These are phyloP conservation scores for Lasioglossum malachurum DNA, from an alignment of 2,888 invertebrate genomes.

Conservation along the genomic window DNA sequence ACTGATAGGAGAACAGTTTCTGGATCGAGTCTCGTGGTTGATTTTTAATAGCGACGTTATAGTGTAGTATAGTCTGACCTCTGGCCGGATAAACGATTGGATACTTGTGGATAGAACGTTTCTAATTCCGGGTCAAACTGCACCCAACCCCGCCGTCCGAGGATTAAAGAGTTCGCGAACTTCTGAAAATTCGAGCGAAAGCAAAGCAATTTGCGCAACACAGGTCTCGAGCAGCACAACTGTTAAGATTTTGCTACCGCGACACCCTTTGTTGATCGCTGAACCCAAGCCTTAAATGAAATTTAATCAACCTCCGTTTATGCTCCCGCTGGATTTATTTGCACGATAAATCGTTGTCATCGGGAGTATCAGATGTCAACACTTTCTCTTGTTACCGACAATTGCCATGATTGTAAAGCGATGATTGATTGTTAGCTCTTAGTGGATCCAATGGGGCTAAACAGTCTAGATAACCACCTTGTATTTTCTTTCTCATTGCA, in stretches of 20 bases:
- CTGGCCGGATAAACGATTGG: too few species aligned
- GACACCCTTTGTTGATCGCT: neutral
- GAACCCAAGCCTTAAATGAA: neutral
- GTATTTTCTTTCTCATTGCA: neutral
- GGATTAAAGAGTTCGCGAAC: neutral
- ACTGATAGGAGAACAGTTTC: neutral
- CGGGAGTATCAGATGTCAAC: neutral
- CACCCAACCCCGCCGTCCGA: neutral
- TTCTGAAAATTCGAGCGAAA: neutral
- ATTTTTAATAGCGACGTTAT: neutral
- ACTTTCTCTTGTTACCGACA: neutral
- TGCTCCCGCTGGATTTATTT: neutral
- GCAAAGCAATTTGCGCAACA: neutral
- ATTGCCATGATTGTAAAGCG: neutral
- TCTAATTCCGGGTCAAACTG: too few species aligned
- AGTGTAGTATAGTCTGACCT: too few species aligned
- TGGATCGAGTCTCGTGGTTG: neutral
- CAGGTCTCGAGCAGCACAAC: neutral
- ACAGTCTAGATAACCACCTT: neutral
- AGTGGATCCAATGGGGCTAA: neutral
- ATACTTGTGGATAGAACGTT: too few species aligned
- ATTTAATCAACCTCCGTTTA: conserved; percentile 4
- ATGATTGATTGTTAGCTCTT: neutral
- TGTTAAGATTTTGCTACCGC: neutral
- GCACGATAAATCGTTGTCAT: neutral